Evolutionary conservation across 30 jellyfish, hydroid and myxozoan species (phyloP).

Genomic region (Chrysaora quinquecirrha): DNA sequence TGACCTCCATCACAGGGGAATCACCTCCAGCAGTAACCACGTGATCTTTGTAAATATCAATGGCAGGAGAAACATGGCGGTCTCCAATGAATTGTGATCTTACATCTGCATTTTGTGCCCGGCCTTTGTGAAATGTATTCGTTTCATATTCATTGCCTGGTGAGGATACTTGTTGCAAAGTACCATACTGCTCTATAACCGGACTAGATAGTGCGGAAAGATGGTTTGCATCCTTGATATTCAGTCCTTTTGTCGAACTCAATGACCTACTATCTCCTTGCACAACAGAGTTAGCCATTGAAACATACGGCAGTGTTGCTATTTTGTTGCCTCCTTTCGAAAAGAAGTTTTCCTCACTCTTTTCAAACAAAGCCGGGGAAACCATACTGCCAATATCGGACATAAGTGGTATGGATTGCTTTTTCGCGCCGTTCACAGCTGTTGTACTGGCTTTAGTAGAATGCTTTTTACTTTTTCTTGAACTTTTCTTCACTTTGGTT

Average conservation of each 20-base stretch:
- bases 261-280: not conserved
- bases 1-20: conserved; percentile 63
- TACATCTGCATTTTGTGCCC: not conserved
- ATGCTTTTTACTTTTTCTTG: not conserved
- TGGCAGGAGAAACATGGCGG: conserved; percentile 54
- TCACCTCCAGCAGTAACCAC: conserved; percentile 51
- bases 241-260: not conserved
- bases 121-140: not conserved
- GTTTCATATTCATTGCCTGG: not conserved
- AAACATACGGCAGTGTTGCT: not conserved
- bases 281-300: not conserved
- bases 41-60: conserved; percentile 61
- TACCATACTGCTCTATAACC: not conserved
- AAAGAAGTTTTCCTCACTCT: not conserved
- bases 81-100: conserved; percentile 40
- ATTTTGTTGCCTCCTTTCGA: not conserved
- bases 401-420: conserved; percentile 4
- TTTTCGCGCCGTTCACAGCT: not conserved
- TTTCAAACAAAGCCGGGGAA: not conserved
- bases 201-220: not conserved
- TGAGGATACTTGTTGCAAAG: too few relatives aligned
- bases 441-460: not conserved
- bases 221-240: not conserved
- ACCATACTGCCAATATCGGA: not conserved
- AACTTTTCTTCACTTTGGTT: not conserved